A percentile compares a stretch with the other conserved stretches of the same genome.
Evolutionary conservation across 2,113 vertebrate genomes (phyloP).

Genomic region (Tachycineta bicolor): DNA sequence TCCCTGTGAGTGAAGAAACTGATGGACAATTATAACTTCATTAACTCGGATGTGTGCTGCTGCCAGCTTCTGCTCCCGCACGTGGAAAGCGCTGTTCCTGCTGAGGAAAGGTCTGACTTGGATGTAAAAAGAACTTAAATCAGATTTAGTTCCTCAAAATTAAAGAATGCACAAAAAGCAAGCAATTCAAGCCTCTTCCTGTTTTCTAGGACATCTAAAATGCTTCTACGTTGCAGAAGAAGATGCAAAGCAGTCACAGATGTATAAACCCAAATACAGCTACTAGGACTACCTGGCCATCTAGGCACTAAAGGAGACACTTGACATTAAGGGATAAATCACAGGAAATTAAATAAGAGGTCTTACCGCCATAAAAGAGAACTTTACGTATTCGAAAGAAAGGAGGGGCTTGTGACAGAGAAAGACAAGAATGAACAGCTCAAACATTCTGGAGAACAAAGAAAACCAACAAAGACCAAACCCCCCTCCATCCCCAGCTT

Average conservation of each 20-base stretch:
- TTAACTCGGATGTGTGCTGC: neutral
- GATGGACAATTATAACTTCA: neutral
- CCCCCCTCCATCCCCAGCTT: neutral
- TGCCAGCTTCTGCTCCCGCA: fast-evolving
- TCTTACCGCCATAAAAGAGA: constrained; percentile 87
- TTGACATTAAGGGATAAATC: neutral
- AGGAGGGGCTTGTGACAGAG: constrained; percentile 80
- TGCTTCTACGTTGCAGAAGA: neutral
- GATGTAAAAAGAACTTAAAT: neutral
- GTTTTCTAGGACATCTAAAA: neutral
- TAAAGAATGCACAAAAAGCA: neutral
- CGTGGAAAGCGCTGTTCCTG: neutral
- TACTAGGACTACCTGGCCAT: neutral
- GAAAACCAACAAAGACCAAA: neutral
- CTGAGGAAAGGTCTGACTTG: neutral
- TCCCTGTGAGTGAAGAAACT: neutral
- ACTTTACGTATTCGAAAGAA: constrained; percentile 84
- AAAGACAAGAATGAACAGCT: constrained; percentile 46
- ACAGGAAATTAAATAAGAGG: neutral
- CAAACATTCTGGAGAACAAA: neutral
- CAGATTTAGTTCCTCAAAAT: neutral
- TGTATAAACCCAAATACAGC: neutral
- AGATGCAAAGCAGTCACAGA: neutral
- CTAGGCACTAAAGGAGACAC: constrained; percentile 6
- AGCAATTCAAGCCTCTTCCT: neutral